Percentiles rank a stretch among this genome's conserved stretches.
phyloP scores from a whole-genome alignment of 2,797 vertebrate species.

The Falco concolor region DNA sequence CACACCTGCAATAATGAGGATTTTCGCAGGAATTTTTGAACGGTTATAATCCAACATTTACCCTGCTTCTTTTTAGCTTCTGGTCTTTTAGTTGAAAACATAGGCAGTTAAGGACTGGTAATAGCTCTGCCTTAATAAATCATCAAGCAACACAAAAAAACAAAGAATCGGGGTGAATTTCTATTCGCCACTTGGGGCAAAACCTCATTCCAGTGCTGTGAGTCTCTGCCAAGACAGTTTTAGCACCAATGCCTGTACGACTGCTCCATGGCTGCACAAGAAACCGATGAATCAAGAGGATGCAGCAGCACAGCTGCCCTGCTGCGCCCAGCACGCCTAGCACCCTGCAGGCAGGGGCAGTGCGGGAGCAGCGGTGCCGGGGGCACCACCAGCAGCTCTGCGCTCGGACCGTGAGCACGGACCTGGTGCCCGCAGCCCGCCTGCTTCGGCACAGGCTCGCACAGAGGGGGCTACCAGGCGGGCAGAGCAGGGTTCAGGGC shows the following conservation, averaged over 20 bases:
- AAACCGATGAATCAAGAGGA: fast-evolving
- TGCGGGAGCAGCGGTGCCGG: not conserved
- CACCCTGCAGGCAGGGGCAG: not conserved
- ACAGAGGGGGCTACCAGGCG: fast-evolving
- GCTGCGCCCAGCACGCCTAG: not conserved
- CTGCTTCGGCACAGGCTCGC: fast-evolving
- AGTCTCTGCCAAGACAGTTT: not conserved
- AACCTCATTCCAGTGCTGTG: not conserved
- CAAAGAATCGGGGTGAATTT: not conserved
- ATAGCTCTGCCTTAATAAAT: not conserved
- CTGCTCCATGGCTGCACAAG: fast-evolving
- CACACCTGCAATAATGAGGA: fast-evolving
- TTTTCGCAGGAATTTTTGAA: not conserved
- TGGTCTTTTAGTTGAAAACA: not conserved
- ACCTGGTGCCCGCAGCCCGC: not conserved
- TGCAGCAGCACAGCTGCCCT: not conserved
- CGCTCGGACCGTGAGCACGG: fast-evolving
- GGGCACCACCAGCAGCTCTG: not conserved
- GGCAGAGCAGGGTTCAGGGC: not conserved
- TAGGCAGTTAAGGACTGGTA: not conserved
- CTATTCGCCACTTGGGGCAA: not conserved
- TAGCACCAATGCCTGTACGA: fast-evolving
- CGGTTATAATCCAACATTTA: not conserved
- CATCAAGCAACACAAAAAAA: not conserved
- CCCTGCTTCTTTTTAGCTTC: not conserved